Percentiles rank a stretch among this genome's conserved stretches.
Evolutionary conservation across 1,140 invertebrate genomes (phyloP).

Genomic region (Temnothorax curvispinosus): DNA sequence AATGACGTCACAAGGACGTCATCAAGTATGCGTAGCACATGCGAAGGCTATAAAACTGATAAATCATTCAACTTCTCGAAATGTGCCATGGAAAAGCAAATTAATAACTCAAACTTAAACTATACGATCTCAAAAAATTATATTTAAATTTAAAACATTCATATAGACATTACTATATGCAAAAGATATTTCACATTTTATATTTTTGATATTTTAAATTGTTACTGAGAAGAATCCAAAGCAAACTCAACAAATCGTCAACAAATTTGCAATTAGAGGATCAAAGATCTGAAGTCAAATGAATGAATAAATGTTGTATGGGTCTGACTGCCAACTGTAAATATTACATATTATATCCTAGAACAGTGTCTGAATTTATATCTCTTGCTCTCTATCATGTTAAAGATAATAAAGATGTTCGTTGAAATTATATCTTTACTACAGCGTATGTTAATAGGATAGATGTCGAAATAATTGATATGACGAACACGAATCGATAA

Average conservation of each 20-base stretch:
- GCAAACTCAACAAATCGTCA: not conserved
- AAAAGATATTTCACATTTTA: not conserved
- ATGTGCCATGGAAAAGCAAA: not conserved
- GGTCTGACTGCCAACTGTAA: not conserved
- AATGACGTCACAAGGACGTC: not conserved
- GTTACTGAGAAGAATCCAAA: not conserved
- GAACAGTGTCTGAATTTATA: not conserved
- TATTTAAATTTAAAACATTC: slow-evolving; percentile 3
- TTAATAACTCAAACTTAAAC: not conserved
- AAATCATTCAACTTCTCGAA: not conserved
- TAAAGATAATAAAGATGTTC: not conserved
- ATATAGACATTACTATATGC: not conserved
- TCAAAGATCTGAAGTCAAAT: not conserved
- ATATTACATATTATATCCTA: not conserved
- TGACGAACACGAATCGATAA: not conserved
- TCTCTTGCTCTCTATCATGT: not conserved
- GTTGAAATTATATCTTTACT: not conserved
- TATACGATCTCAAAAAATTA: not conserved
- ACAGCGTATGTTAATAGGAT: not conserved
- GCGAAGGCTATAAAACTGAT: not conserved
- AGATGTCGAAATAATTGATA: not conserved
- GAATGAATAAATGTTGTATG: not conserved
- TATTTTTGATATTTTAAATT: not conserved
- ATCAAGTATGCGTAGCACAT: not conserved
- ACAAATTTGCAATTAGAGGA: not conserved